These are phyloP conservation scores for Psittacula cyanocephala DNA, from an alignment of 2,113 vertebrate genomes.

Conservation along the genomic window DNA sequence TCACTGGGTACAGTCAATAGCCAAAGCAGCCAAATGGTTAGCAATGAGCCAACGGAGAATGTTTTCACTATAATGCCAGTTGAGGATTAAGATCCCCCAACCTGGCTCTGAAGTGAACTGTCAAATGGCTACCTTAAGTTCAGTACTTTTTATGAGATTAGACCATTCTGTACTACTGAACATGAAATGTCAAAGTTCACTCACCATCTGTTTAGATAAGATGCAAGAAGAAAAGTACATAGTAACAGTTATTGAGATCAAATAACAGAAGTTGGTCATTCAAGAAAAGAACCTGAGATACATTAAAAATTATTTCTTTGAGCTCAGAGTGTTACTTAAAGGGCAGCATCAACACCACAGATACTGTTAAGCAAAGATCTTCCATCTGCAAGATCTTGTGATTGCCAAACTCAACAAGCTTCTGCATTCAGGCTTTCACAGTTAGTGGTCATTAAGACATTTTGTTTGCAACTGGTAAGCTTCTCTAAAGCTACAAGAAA, in stretches of 20 bases:
- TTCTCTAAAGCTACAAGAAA: neutral
- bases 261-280: neutral
- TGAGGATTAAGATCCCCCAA: constrained; percentile 11
- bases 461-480: neutral
- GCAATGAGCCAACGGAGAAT: neutral
- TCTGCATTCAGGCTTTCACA: neutral
- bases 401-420: neutral
- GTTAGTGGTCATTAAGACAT: neutral
- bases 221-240: constrained; percentile 74
- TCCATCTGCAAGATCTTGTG: neutral
- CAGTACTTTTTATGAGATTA: constrained; percentile 79
- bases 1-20: constrained; percentile 64
- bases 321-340: neutral
- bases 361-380: neutral
- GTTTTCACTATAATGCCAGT: neutral
- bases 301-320: neutral
- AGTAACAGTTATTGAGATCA: constrained; percentile 54
- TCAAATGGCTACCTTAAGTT: constrained; percentile 39
- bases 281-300: neutral
- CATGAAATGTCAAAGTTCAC: constrained; percentile 72
- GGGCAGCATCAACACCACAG: neutral
- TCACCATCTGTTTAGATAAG: constrained; percentile 86
- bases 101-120: constrained; percentile 1
- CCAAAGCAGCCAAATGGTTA: constrained; percentile 42
- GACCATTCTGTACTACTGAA: constrained; percentile 62